Evolutionary conservation across 2,888 invertebrate genomes (phyloP), one percentile per base, ranked within the genome.

Genomic region (Bellardia bayeri): DNA sequence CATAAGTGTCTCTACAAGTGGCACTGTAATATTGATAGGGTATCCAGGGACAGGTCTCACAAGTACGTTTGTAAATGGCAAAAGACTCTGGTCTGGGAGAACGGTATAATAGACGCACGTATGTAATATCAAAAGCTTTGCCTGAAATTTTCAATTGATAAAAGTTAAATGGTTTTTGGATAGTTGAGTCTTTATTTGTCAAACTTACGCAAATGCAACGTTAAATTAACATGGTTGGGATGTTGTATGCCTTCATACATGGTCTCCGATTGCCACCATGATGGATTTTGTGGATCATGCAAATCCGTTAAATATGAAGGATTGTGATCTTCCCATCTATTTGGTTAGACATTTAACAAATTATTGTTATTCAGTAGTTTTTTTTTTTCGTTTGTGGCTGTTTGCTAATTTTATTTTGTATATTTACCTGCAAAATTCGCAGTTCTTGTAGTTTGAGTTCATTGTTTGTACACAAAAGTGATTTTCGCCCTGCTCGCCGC

Each of bases 251-350:
- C 97, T 91, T 99, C 98, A 91, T 95, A 96, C 98, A 99, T 99
- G 3, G 99, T 99, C 93, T 99, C 98, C 0, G 98, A 98, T 93
- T 99, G 98, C 99, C 99, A 99, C 98, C 98, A 99, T 0, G 98
- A 98, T 89, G 97, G 96, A 92, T 97, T 97, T 89, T 97, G 97
- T 88, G 96, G 96, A 92, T 97, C 97, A 92, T 99, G 98, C 91
- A 97, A 95, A 93, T 99, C 99, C 3, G 99, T 99, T 90, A 99
- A 95, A 93, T 95, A 98, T 75, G 95, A 94, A 16, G 97, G 95
- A 66, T 96, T 95, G 92, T 97, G 97, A 88, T 96, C 95, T 40
- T 95, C 94, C 56, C 93, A 92, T 89, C 93, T 93, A 64, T 78
- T 78, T 33, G 13, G 7, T 66, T 51, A 56, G 51, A 49, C 58